A percentile compares a stretch with the other conserved stretches of the same genome.
These are phyloP conservation scores for Thecocarcelia acutangulata DNA, from an alignment of 2,888 invertebrate species.

Conservation along the genomic window DNA sequence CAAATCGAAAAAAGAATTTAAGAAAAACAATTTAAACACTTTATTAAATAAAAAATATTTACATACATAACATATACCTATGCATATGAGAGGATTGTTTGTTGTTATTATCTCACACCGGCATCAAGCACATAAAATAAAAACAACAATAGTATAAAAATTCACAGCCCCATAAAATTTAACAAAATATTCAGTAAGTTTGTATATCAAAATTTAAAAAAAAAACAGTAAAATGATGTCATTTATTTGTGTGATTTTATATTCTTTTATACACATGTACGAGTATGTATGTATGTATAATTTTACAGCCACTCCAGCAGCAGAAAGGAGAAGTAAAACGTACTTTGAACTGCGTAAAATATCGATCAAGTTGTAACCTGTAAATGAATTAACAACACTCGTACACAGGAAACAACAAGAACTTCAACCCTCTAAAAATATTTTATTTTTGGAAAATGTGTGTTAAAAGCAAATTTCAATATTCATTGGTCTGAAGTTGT, in stretches of 20 bases:
- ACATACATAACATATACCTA: constrained; percentile 30
- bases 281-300: background rate
- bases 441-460: background rate
- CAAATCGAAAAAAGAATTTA: constrained; percentile 4
- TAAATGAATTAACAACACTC: background rate
- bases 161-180: constrained; percentile 52
- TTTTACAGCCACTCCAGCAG: background rate
- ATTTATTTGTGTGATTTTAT: constrained; percentile 49
- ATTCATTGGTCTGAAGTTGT: constrained; percentile 67
- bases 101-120: constrained; percentile 45
- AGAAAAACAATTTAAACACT: constrained; percentile 9
- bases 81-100: constrained; percentile 4
- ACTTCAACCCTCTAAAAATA: background rate
- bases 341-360: constrained; percentile 56
- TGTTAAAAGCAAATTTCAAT: background rate
- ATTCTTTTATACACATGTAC: constrained; percentile 8
- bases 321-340: background rate
- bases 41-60: constrained; percentile 13
- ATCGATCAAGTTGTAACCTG: constrained; percentile 48
- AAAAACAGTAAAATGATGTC: constrained; percentile 63
- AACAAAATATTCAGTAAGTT: constrained; percentile 58
- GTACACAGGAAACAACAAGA: background rate
- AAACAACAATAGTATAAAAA: constrained; percentile 41
- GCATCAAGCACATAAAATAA: constrained; percentile 42
- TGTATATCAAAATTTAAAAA: constrained; percentile 29